These are phyloP conservation scores for Adoxophyes honmai DNA, from an alignment of 1,140 invertebrate genomes.

Conservation along the genomic window DNA sequence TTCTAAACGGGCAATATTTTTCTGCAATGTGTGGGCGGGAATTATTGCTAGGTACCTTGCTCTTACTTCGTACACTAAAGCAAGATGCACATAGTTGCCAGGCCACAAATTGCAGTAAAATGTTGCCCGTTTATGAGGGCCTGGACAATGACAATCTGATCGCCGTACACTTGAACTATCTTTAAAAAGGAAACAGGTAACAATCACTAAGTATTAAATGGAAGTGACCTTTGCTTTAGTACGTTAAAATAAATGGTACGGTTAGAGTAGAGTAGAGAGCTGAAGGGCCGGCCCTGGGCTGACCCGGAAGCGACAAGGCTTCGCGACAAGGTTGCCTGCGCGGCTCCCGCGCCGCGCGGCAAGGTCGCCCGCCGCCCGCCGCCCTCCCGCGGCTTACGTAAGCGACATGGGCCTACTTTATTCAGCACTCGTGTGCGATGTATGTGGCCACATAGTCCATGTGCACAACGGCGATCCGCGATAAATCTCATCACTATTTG, in stretches of 20 bases:
- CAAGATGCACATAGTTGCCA: no score
- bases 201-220: background rate
- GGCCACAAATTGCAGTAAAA: no score
- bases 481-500: background rate
- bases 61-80: no score
- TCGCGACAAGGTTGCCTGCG: conserved; percentile 55
- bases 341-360: conserved; percentile 34
- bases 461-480: background rate
- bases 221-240: conserved; percentile 19
- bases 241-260: background rate
- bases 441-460: conserved; percentile 4
- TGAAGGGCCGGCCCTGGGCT: conserved; percentile 49
- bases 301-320: conserved; percentile 63
- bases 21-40: no score
- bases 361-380: conserved; percentile 38
- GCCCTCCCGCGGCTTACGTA: conserved; percentile 46
- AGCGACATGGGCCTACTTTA: conserved; percentile 31
- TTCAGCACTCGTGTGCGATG: background rate
- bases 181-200: no score
- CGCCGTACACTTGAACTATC: no score
- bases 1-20: no score
- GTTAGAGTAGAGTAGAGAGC: conserved; percentile 18
- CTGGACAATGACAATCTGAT: no score
- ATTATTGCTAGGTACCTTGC: no score
- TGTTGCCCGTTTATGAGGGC: no score